Conservation (phyloP, 2,113 vertebrate species). For the Crotalus horridus region DNA sequence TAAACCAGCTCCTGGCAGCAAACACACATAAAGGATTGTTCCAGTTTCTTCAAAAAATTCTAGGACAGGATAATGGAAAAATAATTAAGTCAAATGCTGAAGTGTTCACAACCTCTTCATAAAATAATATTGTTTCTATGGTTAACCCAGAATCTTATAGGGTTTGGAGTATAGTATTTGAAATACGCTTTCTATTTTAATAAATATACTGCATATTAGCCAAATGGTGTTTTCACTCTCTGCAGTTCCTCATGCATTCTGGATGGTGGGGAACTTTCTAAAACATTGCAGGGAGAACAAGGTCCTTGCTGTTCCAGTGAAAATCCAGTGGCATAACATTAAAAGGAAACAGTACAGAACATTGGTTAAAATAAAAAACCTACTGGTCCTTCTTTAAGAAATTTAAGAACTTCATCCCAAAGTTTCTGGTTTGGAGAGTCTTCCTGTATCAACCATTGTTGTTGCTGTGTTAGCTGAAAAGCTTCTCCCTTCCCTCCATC, state of each 20-base stretch:
- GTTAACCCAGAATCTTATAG: background rate
- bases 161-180: background rate
- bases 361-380: conserved; percentile 70
- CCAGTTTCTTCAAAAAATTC: conserved; percentile 96
- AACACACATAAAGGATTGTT: conserved; percentile 97
- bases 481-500: conserved; percentile 81
- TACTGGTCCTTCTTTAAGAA: conserved; percentile 93
- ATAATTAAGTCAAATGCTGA: conserved; percentile 21
- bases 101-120: background rate
- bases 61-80: conserved; percentile 57
- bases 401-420: conserved; percentile 92
- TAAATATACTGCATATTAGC: background rate
- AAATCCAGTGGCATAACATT: background rate
- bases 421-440: conserved; percentile 92
- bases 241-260: background rate
- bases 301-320: background rate
- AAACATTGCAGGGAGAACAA: background rate
- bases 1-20: conserved; percentile 98
- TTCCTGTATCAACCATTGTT: conserved; percentile 85
- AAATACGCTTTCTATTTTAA: background rate
- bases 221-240: background rate
- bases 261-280: background rate
- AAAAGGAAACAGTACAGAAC: conserved; percentile 34
- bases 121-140: background rate
- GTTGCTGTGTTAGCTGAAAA: conserved; percentile 88